Percentiles rank a stretch among this genome's conserved stretches.
Evolutionary conservation across 1,140 invertebrate genomes (phyloP).

Genomic region (Scaptodrosophila lebanonensis): DNA sequence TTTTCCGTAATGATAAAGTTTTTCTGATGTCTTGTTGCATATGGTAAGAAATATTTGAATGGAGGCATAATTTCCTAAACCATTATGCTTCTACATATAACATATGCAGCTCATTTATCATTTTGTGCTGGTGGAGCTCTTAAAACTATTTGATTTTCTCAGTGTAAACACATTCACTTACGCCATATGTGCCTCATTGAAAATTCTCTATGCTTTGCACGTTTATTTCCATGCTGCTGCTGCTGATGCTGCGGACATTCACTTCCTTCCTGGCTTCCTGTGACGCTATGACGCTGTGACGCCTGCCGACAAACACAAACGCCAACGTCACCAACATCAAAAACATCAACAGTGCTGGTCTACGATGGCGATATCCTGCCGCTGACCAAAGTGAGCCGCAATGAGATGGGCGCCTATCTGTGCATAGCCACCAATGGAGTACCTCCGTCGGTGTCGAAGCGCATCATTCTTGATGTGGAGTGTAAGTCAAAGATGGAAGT

Average conservation of each 20-base stretch:
- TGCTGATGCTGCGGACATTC: not conserved
- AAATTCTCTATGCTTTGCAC: constrained; percentile 27
- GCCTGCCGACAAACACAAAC: constrained; percentile 16
- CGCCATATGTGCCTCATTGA: constrained; percentile 15
- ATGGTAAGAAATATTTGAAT: too few relatives aligned
- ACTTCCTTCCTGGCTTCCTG: constrained; percentile 15
- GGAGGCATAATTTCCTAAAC: too few relatives aligned
- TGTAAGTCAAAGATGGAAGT: constrained; percentile 82
- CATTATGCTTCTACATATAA: too few relatives aligned
- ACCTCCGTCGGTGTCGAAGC: constrained; percentile 91
- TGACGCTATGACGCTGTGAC: constrained; percentile 26
- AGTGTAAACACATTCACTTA: not conserved
- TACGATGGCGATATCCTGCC: constrained; percentile 90
- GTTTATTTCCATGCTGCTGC: constrained; percentile 50
- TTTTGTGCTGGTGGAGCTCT: not conserved
- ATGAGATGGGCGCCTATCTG: constrained; percentile 91
- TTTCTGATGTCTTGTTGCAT: too few relatives aligned
- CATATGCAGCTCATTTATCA: not conserved
- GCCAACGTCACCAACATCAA: constrained; percentile 36
- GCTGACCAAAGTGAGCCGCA: constrained; percentile 88
- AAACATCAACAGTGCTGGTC: constrained; percentile 80
- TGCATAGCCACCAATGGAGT: constrained; percentile 90
- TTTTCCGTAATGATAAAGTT: too few relatives aligned
- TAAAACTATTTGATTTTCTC: not conserved
- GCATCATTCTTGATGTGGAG: constrained; percentile 92